Evolutionary conservation across 2,888 invertebrate species (phyloP).

Genomic region (Anagyrus pseudococci): DNA sequence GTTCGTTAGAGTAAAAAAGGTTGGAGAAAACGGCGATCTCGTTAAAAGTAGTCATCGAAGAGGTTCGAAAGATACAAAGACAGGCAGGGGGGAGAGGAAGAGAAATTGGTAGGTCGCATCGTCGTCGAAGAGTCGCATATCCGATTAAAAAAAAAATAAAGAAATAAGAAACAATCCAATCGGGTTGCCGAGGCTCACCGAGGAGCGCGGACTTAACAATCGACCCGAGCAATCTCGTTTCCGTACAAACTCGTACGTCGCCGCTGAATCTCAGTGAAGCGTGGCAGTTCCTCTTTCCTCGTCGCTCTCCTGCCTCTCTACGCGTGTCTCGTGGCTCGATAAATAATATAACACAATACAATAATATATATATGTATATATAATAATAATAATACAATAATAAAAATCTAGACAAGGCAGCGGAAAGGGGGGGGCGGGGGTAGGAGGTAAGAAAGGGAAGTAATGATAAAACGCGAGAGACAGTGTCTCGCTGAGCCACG

Average conservation of each 20-base stretch:
- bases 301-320: conserved; percentile 1
- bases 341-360: conserved; percentile 24
- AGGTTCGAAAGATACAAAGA: conserved; percentile 21
- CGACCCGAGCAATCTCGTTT: neutral
- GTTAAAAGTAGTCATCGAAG: conserved; percentile 24
- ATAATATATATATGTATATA: conserved; percentile 19
- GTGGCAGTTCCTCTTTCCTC: neutral
- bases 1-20: conserved; percentile 3
- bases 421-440: no score
- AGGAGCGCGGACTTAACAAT: no score
- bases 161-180: conserved; percentile 6
- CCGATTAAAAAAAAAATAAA: conserved; percentile 10
- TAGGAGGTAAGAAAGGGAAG: no score
- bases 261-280: conserved; percentile 10
- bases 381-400: conserved; percentile 26
- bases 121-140: conserved; percentile 20
- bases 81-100: no score
- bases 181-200: no score
- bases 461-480: neutral
- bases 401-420: conserved; percentile 27
- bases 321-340: conserved; percentile 19
- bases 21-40: neutral
- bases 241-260: neutral
- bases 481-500: neutral
- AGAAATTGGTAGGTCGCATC: conserved; percentile 9